Base-by-base conservation (phyloP, 2,113 vertebrate genomes). In the Polypterus bichir region DNA sequence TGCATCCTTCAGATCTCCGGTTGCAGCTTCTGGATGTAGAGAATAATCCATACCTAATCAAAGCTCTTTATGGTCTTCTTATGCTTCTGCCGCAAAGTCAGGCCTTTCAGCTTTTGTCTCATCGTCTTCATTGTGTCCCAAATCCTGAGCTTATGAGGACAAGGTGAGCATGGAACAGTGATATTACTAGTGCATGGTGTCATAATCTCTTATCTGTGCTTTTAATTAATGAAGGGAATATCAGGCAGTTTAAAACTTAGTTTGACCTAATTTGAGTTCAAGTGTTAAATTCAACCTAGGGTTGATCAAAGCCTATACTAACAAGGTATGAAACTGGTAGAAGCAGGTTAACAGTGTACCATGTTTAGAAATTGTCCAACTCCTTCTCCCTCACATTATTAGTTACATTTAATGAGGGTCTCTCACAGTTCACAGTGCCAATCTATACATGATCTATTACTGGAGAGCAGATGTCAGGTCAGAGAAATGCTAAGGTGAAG, bases 51-150 rank as follows among this genome's bases (percentile, higher is more conserved):
- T 94, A 94, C 77, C 84, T 99, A 80, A 95, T 99, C 76, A 94
- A 96, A 73, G 95, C 96, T 2, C 84, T 99, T 46, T 98, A 98
- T 0, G 94, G 96, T 3, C 84, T 99, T 56, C 90, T 99, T 65
- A 99, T 99, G 95, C 86, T 99, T 57, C 87, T 99, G 68, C 96
- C 95, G 0, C 96, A 99, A 82, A 96, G 92, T 77, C 92, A 91
- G 6, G 96, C 94, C 63, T 99, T 99, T 79, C 90, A 97, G 81
- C 88, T 99, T 67, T 89, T 99, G 4, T 98, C 93, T 0, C 91
- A 92, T 62, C 92, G 96, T 46, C 79, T 99, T 11, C 85, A 89
- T 66, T 99, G 95, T 0, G 94, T 98, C 54, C 96, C 96, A 66
- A 96, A 98, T 83, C 95, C 96, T 0, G 92, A 98, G 73, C 92